phyloP scores from a whole-genome alignment of 1,140 invertebrate genomes.

The Archegozetes longisetosus region DNA sequence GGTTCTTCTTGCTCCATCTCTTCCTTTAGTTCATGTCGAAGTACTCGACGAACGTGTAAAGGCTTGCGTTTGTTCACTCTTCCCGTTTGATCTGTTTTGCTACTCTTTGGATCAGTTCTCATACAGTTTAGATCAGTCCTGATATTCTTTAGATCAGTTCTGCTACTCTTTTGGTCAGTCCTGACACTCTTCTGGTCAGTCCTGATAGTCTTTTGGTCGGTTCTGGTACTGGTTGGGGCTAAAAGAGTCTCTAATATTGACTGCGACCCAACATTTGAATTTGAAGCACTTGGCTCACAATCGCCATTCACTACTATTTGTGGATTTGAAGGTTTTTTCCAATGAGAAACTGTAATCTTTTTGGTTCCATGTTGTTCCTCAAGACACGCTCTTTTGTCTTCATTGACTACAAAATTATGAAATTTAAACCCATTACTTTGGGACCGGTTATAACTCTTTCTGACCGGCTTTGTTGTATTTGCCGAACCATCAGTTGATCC shows the following conservation, averaged over 20 bases:
- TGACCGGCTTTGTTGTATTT: background rate
- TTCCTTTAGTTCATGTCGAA: background rate
- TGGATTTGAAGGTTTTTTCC: conserved; percentile 1
- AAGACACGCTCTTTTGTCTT: conserved; percentile 13
- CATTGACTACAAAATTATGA: conserved; percentile 18
- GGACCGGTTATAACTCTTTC: conserved; percentile 1
- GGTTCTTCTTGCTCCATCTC: conserved; percentile 9
- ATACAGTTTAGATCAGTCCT: background rate
- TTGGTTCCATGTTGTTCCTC: conserved; percentile 25
- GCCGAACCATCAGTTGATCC: background rate
- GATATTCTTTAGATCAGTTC: background rate
- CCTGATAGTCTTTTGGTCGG: too few relatives aligned
- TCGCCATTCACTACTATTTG: background rate
- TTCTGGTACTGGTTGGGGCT: background rate
- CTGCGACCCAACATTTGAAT: background rate
- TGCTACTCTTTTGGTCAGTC: background rate
- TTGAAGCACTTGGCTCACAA: background rate
- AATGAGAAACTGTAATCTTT: conserved; percentile 23
- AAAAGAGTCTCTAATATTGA: background rate
- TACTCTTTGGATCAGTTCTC: background rate
- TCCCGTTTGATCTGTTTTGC: background rate
- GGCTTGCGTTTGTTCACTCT: background rate
- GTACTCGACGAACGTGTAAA: background rate
- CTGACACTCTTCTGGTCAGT: background rate
- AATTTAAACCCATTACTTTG: conserved; percentile 14